Percentiles rank a stretch among this genome's conserved stretches.
Conservation (phyloP, 1,140 invertebrate species). For the Zophobas atratus region DNA sequence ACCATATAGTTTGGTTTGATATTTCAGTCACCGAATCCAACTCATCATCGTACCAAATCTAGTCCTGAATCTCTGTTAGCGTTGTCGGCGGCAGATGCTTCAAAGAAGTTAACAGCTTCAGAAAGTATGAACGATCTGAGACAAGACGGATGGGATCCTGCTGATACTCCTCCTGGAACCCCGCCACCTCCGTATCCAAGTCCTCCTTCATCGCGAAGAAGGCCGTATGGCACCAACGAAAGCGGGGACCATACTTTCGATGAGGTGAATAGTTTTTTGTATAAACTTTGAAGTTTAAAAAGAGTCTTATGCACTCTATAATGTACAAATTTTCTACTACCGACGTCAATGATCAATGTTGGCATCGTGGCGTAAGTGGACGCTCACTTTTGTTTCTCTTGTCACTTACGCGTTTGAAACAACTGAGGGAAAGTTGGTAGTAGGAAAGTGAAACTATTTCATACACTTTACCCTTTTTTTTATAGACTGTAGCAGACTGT, state of each 20-base stretch:
- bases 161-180: conserved; percentile 83
- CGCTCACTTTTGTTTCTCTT: not conserved
- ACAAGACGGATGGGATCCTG: conserved; percentile 64
- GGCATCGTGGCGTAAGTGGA: not conserved
- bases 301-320: too few species aligned
- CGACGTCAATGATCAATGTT: too few species aligned
- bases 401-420: too few species aligned
- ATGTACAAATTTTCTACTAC: too few species aligned
- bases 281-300: too few species aligned
- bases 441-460: too few species aligned
- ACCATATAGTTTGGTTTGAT: not conserved
- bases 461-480: not conserved
- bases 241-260: conserved; percentile 57
- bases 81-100: conserved; percentile 69
- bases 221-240: conserved; percentile 58
- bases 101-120: conserved; percentile 72
- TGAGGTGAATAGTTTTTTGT: conserved; percentile 50
- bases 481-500: conserved; percentile 17
- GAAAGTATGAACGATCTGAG: conserved; percentile 76
- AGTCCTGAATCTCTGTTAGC: conserved; percentile 77
- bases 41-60: conserved; percentile 80
- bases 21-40: conserved; percentile 65
- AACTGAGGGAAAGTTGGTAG: too few species aligned
- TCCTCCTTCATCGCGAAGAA: conserved; percentile 64
- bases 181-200: conserved; percentile 87